Base-by-base conservation (phyloP, 2,113 vertebrate genomes). In the Oryzias curvinotus region DNA sequence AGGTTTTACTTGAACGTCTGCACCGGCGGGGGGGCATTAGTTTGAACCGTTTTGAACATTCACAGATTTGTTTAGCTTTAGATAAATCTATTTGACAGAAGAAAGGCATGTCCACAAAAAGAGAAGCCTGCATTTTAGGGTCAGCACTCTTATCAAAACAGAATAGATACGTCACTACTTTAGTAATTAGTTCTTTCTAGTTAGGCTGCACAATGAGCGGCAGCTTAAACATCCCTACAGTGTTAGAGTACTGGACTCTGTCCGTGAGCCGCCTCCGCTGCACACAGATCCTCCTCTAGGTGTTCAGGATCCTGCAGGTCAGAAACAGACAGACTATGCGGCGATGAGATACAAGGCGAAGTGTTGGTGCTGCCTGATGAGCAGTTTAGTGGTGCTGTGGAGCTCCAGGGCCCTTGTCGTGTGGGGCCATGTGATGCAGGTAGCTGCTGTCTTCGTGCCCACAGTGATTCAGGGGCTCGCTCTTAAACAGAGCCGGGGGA, bases 401-500 rank as follows among this genome's bases (percentile, higher is more conserved):
- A 2, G 93, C 83, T 0, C 94, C 85, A 5, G 91, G 89, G 83
- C 78, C 93, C 79, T 96, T 95, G 56, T 96, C 96, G 0, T 85
- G 56, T 4, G 86, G 67, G 6, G 93, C 88, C 92, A 96, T 92
- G 87, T 97, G 95, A 66, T 95, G 93, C 90, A 98, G 92, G 60
- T 96, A 98, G 84, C 65, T 84, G 88, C 54, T 88, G 88, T 96
- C 95, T 85, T 96, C 96, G 21, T 95, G 96, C 72, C 95, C 94
- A 55, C 96, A 91, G 84, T 97, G 95, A 76, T 96, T 98, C 65
- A 96, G 90, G 41, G 95, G 94, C 94, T 98, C 96, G 7, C 95
- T 98, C 90, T 98, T 98, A 67, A 98, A 98, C 62, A 98, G 96
- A 41, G 96, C 95, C 0, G 96, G 96, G 1, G 96, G 95, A 2